Evolutionary conservation across 2,113 vertebrate genomes (phyloP), one percentile per base, ranked within the genome.

Genomic region (Fukomys damarensis): DNA sequence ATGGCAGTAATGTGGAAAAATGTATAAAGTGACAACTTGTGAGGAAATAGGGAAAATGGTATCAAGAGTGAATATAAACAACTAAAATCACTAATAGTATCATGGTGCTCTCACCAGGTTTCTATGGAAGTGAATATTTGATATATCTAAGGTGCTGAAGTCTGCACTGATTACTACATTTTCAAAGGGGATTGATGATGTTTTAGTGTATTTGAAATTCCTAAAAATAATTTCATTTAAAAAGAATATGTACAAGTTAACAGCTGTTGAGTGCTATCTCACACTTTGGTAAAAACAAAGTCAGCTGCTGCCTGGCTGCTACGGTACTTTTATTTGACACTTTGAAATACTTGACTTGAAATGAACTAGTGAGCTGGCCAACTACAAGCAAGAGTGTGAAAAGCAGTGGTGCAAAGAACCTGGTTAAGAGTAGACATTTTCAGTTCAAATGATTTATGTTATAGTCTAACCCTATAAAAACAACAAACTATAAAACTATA

Each of bases 281-380:
- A 93, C 82, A 83, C 54, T 96, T 81, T 54, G 85, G 76, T 90
- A 77, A 92, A 95, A 95, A 88, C 59, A 93, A 90, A 95, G 68
- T 79, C 65, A 92, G 94, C 76, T 93, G 61, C 84, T 76, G 30
- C 86, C 82, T 87, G 43, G 65, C 59, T 68, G 4, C 30, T 19
- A 49, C 43, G 90, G 52, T 77, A 70, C 76, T 97, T 97, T 54
- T 63, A 70, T 61, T 89, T 93, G 63, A 96, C 95, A 95, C 93
- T 96, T 95, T 90, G 49, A 91, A 96, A 96, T 46, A 92, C 46
- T 87, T 97, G 94, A 77, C 88, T 92, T 91, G 81, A 91, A 90
- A 92, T 12, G 72, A 95, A 91, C 38, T 35, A 43, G 72, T 61
- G 54, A 84, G 82, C 85, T 46, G 65, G 93, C 72, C 92, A 96